Evolutionary conservation across 2,113 vertebrate species (phyloP), one percentile per base, ranked within the genome.

Genomic region (Coregonus clupeaformis): DNA sequence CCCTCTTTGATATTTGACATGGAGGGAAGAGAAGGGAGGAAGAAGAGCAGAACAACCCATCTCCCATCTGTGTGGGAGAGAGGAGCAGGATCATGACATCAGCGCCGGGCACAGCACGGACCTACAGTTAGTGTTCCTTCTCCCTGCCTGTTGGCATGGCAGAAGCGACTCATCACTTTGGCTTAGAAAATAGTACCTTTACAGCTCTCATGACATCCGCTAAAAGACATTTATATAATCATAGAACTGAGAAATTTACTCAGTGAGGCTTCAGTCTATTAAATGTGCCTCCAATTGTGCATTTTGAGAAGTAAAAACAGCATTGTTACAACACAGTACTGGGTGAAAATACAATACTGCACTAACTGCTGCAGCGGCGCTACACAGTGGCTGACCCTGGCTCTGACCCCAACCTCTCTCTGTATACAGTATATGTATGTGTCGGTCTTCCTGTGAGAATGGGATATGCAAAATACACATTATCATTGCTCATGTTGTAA

Each of bases 11-110:
- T 47, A 47, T 64, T 42, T 14, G 32, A 68, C 20, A 25, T 68
- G 18, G 20, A 32, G 65, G 65, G 65, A 42, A 42, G 52, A 60
- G 76, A 76, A 62, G 59, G 27, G 18, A 63, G 57, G 57, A 29
- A 36, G 72, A n/a, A 68, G 52, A 74, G 16, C 67, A 45, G 74
- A 49, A 13, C 20, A 69, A n/a, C 59, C 20, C 6, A n/a, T n/a
- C n/a, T n/a, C n/a, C 81, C 84, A 81, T 85, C 81, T 79, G 79
- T 18, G 47, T 18, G 47, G 47, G 36, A 49, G 55, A 74, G 74
- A 72, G 69, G 71, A 74, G 71, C 74, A 72, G 68, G 73, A 76
- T 74, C 74, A 81, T 85, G 78, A 85, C 81, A 85, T 85, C 84
- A 83, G 78, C 81, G 68, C 69, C 78, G 76, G 84, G 78, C 78